Evolutionary conservation across 92 coral and sea anemone genomes (phyloP).

Genomic region (Hydrozoanthus gracilis): DNA sequence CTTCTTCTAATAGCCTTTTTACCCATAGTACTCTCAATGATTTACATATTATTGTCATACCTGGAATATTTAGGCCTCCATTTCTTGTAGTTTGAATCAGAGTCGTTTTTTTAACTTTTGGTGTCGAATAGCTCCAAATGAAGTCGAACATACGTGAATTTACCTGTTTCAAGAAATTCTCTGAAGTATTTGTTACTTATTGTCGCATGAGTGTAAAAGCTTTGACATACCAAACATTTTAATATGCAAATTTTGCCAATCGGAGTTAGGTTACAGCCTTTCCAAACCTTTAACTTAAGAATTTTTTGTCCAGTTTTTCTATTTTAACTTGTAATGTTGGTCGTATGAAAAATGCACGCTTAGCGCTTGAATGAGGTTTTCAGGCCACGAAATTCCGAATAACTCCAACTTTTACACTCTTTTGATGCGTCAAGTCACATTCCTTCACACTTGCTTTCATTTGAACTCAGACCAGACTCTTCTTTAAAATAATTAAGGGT

Average conservation of each 20-base stretch:
- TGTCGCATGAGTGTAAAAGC: constrained; percentile 1
- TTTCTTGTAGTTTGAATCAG: background rate
- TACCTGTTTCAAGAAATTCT: background rate
- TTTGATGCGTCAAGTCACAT: background rate
- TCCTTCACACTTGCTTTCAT: background rate
- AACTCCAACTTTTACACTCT: background rate
- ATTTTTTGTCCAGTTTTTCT: background rate
- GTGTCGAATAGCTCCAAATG: background rate
- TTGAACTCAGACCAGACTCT: too few relatives aligned
- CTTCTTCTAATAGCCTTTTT: background rate
- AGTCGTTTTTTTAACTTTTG: constrained; percentile 2
- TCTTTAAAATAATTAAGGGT: too few relatives aligned
- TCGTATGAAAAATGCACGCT: background rate
- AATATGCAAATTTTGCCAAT: background rate
- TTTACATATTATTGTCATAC: background rate
- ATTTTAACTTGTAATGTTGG: background rate
- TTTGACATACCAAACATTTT: background rate
- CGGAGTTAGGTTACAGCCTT: background rate
- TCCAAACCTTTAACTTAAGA: background rate
- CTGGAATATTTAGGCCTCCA: background rate
- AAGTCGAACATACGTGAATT: background rate
- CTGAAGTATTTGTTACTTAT: background rate
- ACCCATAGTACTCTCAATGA: background rate
- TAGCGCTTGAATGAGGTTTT: background rate
- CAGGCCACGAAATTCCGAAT: background rate